Conservation (phyloP, 2,113 vertebrate genomes). For the Heterocephalus glaber region DNA sequence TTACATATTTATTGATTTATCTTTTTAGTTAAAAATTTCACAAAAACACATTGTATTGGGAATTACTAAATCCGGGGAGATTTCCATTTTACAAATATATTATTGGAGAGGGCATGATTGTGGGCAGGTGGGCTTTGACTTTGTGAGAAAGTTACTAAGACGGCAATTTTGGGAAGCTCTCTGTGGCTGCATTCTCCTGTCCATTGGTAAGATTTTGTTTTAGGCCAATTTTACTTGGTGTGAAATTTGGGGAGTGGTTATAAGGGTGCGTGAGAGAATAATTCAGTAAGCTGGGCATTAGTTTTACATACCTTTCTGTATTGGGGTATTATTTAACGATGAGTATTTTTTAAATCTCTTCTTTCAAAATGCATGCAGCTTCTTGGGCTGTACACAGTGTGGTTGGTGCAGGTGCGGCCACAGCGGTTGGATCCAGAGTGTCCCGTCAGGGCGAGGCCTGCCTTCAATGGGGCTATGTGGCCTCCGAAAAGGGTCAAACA, state of each 20-base stretch:
- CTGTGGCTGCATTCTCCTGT: background rate
- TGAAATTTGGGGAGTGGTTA: background rate
- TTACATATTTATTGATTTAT: background rate
- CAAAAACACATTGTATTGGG: background rate
- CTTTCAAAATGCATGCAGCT: constrained; percentile 32
- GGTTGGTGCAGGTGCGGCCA: background rate
- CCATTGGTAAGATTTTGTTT: background rate
- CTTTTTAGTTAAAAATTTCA: constrained; percentile 58
- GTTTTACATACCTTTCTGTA: constrained; percentile 32
- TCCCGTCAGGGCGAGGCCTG: background rate
- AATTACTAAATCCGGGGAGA: background rate
- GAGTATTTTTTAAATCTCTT: background rate
- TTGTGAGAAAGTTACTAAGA: background rate
- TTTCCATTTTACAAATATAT: background rate
- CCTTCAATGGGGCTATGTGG: background rate
- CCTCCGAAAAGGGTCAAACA: background rate
- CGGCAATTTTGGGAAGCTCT: background rate
- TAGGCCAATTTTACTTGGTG: background rate
- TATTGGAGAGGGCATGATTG: background rate
- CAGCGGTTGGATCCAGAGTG: too few relatives aligned
- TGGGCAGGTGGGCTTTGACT: background rate
- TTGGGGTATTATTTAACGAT: background rate
- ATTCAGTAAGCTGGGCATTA: background rate
- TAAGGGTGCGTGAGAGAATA: background rate
- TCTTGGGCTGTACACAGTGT: background rate